Base-by-base conservation (phyloP, 2,888 invertebrate genomes). In the Hyposoter dolosus region DNA sequence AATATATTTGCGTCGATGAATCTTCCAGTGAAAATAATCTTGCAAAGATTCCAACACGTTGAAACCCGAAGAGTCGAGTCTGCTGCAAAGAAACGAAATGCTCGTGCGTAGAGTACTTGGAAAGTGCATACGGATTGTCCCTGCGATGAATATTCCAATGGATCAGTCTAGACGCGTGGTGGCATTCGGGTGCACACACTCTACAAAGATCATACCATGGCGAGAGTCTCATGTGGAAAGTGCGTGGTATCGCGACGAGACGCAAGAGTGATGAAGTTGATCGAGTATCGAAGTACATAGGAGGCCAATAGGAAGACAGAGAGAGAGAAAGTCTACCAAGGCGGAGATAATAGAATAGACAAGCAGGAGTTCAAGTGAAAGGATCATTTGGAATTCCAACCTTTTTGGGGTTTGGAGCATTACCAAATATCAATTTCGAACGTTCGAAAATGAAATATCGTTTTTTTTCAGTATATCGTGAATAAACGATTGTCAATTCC, bases 51-150 rank as follows among this genome's bases (percentile, higher is more conserved):
- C 2, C 12, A 23, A 15, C 23, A 60, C 28, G 60, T 12, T 3
- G 15, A 28, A 63, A 76, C 45, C 45, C 68, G 53, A 53, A 72
- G 78, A 63, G 69, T 17, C n/a, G 23, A 23, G 10, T 32, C 6
- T 17, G n/a, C 6, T 17, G 7, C 23, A 76, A 66, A 35, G 68
- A 50, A 83, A 60, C 40, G 78, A 72, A 85, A 85, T 85, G 78
- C 78, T 40, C 63, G 65, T 65, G 82, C 82, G 85, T 82, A 75
- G 65, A 65, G 71, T 71, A 82, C 82, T 76, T 85, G 85, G 85
- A 85, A 85, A 82, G 85, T 82, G 78, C 78, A 85, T 82, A 71
- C 75, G 63, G 68, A 78, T 82, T 3, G 71, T 68, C 47, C 28
- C 63, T 23, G 28, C 40, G 17, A 56, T 78, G 77, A 78, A 85